Percentiles rank a stretch among this genome's conserved stretches.
Evolutionary conservation across 2,888 invertebrate genomes (phyloP).

Genomic region (Cryptosula pallasiana): DNA sequence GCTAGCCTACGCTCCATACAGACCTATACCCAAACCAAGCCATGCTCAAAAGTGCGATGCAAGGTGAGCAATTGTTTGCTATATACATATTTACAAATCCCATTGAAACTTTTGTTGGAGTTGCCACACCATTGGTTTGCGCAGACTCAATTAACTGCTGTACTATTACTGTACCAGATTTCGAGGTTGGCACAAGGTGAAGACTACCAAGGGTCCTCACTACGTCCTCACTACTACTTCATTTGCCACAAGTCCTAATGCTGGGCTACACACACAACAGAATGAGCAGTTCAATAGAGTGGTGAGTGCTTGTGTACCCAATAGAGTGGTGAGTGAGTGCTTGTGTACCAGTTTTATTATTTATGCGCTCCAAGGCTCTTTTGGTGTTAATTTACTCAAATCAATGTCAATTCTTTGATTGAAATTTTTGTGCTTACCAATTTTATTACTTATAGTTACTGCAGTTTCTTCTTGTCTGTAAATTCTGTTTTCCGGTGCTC

Average conservation of each 20-base stretch:
- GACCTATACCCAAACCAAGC: conserved; percentile 29
- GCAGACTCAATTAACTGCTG: too few species aligned
- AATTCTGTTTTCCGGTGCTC: too few species aligned
- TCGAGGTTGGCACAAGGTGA: conserved; percentile 37
- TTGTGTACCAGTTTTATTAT: too few species aligned
- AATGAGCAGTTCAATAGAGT: background rate
- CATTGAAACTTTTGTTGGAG: too few species aligned
- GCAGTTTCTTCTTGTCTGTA: too few species aligned
- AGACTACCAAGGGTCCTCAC: conserved; percentile 34
- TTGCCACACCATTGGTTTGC: too few species aligned
- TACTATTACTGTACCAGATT: too few species aligned
- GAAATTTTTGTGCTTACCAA: too few species aligned
- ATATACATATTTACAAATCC: background rate
- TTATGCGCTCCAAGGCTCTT: too few species aligned
- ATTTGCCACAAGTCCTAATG: background rate
- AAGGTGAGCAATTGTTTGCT: conserved; percentile 32
- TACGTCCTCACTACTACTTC: conserved; percentile 33
- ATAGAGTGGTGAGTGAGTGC: background rate
- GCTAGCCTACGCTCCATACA: conserved; percentile 34
- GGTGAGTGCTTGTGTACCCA: background rate
- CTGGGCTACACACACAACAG: background rate
- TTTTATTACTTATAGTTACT: too few species aligned
- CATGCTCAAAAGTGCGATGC: conserved; percentile 41
- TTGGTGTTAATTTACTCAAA: too few species aligned
- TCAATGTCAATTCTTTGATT: too few species aligned